These are phyloP conservation scores for Mongoloraphidia duomilia DNA, from an alignment of 2,888 invertebrate genomes.

Conservation along the genomic window DNA sequence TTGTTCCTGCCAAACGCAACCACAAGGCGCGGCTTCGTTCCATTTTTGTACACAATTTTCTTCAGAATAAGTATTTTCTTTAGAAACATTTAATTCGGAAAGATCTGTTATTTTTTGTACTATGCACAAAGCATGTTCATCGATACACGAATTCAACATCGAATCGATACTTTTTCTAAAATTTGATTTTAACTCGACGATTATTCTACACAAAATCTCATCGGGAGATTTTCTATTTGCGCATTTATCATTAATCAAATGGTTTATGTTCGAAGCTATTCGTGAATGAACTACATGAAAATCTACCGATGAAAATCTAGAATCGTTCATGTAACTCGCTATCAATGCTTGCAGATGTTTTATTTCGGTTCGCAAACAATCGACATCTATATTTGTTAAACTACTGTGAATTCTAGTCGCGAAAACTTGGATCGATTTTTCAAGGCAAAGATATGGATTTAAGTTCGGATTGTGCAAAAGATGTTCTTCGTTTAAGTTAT, in stretches of 20 bases:
- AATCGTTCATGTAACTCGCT: constrained; percentile 52
- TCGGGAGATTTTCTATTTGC: constrained; percentile 4
- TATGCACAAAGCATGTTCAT: constrained; percentile 7
- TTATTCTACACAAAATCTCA: neutral
- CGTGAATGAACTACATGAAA: constrained; percentile 51
- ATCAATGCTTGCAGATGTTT: constrained; percentile 54
- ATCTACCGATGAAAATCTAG: constrained; percentile 42
- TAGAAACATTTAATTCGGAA: constrained; percentile 21
- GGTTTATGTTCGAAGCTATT: constrained; percentile 45
- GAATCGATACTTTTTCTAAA: no score
- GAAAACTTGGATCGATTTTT: constrained; percentile 48
- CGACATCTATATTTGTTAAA: constrained; percentile 37
- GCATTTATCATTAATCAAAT: constrained; percentile 32
- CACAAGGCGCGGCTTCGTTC: constrained; percentile 40
- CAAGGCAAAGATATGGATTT: constrained; percentile 38
- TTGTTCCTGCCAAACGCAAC: constrained; percentile 47
- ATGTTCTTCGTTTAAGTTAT: neutral
- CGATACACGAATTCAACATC: neutral
- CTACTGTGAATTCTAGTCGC: constrained; percentile 54
- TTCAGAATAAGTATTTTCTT: constrained; percentile 39
- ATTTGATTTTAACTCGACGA: no score
- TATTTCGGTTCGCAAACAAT: constrained; percentile 47
- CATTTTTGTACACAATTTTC: constrained; percentile 41
- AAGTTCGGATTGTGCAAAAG: constrained; percentile 17
- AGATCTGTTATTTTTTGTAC: constrained; percentile 3